These are phyloP conservation scores for Greenwoodochromis staneri DNA, from an alignment of 2,113 vertebrate species.

Conservation along the genomic window DNA sequence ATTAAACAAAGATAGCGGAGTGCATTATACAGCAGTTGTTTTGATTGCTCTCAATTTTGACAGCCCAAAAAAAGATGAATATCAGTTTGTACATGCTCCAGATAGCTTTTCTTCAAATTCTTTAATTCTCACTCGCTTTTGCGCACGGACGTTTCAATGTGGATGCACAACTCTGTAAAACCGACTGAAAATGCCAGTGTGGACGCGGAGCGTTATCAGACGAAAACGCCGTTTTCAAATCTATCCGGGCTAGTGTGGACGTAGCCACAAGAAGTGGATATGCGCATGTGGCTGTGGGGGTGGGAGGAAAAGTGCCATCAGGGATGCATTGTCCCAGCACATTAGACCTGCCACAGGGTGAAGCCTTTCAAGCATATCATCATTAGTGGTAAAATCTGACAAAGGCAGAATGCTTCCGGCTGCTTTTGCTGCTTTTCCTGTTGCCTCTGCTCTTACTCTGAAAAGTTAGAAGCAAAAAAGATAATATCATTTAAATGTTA, in stretches of 20 bases:
- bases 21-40: not conserved
- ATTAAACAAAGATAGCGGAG: not conserved
- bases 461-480: not conserved
- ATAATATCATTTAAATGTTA: not conserved
- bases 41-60: not conserved
- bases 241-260: not conserved
- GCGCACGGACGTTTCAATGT: rapidly evolving
- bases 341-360: not conserved
- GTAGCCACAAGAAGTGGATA: not conserved
- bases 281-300: not conserved
- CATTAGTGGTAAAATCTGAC: not conserved
- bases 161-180: not conserved
- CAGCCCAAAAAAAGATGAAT: not conserved
- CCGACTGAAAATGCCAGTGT: rapidly evolving
- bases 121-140: not conserved
- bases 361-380: not conserved
- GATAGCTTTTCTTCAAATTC: not conserved
- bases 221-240: rapidly evolving
- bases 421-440: not conserved
- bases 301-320: not conserved
- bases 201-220: rapidly evolving
- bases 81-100: not conserved
- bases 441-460: not conserved
- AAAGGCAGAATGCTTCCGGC: not conserved
- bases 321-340: not conserved